Base-by-base conservation (phyloP, 2,113 vertebrate species). In the Poeciliopsis retropinna region DNA sequence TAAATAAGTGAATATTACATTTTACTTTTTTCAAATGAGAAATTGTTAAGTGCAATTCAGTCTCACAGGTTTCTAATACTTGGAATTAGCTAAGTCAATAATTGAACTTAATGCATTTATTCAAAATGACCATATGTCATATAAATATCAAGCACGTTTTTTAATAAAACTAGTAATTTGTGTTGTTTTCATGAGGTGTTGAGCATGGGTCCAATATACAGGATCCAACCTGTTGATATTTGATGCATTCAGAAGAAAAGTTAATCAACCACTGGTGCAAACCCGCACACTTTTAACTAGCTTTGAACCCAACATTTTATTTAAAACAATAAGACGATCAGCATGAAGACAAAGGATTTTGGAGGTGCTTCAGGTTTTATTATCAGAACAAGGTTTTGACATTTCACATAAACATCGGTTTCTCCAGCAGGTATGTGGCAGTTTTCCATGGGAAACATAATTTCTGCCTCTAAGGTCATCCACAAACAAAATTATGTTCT, bases 401-500 rank as follows among this genome's bases (percentile, higher is more conserved):
- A 76, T 22, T 44, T 13, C 5, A 76, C 1, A 39, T n/a, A 22
- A 60, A 29, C 25, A 4, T 79, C 5, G 14, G 12, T 54, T 2
- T 31, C 8, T 69, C 22, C 5, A 51, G 25, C 60, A 41, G 29
- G 68, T 19, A 27, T 64, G 69, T 32, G 78, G 51, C 0, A 60
- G 39, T 76, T 89, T 90, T 88, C 85, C 84, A 85, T 76, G 39
- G 87, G 85, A 89, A 88, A 85, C 60, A 75, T 67, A 64, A 32
- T 5, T 77, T 66, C 51, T 15, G 14, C 47, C n/a, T 67, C 19
- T 76, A 64, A 78, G 4, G 17, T 47, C 17, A 47, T 47, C 62
- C 17, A 70, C 28, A 67, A 75, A 1, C 60, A 71, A 72, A 69
- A 47, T 12, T 0, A 67, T 28, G 14, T 29, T 13, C n/a, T 47